Conservation (phyloP, 2,113 vertebrate species). For the Damaliscus lunatus region DNA sequence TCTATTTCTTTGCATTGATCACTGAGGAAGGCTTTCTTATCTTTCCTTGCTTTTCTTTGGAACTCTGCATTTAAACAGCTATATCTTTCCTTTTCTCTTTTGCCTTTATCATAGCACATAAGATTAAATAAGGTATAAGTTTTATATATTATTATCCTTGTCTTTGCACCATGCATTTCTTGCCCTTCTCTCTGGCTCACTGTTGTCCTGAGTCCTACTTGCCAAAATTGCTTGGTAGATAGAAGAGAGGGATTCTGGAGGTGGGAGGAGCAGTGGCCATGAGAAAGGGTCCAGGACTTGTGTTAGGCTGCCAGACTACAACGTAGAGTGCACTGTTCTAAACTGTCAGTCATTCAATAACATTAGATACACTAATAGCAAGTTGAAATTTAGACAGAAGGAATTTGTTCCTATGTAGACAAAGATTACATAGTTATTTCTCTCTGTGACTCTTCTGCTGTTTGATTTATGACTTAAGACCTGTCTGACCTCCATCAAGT, state of each 20-base stretch:
- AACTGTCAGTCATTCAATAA: neutral
- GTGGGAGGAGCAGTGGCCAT: no score
- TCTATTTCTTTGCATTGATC: neutral
- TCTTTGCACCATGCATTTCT: neutral
- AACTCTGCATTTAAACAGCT: neutral
- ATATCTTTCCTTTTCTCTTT: neutral
- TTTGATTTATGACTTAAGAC: neutral
- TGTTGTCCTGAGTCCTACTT: neutral
- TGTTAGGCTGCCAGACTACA: neutral
- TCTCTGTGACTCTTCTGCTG: neutral
- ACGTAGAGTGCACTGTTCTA: fast-evolving
- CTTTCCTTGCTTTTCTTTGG: neutral
- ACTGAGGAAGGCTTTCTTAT: neutral
- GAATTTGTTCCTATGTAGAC: neutral
- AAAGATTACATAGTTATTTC: neutral
- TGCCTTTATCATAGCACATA: neutral
- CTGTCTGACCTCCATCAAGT: neutral
- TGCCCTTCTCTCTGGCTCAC: neutral
- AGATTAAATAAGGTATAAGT: neutral
- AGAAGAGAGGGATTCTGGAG: neutral
- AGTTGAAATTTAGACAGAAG: neutral
- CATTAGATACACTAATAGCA: neutral
- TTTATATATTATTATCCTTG: neutral
- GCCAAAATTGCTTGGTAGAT: neutral
- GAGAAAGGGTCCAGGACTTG: neutral